Evolutionary conservation across 2,113 vertebrate genomes (phyloP), one percentile per base, ranked within the genome.

Genomic region (Erpornis zantholeuca): DNA sequence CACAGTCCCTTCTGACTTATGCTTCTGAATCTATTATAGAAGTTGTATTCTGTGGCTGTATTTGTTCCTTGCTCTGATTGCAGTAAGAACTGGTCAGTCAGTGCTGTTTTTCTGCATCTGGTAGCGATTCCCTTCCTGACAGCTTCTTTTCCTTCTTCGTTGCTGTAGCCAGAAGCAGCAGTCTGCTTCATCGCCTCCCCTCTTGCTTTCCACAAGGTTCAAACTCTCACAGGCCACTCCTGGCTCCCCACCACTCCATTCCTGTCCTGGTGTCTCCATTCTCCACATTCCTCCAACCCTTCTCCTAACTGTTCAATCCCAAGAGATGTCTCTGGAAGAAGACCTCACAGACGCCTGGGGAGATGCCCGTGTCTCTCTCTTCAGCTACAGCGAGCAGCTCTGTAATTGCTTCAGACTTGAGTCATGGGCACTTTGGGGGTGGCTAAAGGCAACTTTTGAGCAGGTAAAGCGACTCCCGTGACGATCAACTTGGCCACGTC

Each of bases 401-500:
- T 10, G 25, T 20, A 7, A 8, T 12, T 42, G 25, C 24, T 68
- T 57, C 69, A 36, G 25, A 3, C 15, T 25, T 28, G 36, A 64
- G 31, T 44, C 78, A 52, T 10, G 35, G 19, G 16, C 60, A 35
- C 16, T 10, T 64, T 45, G 16, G 1, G 42, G 57, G 61, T 25
- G 38, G 29, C 71, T 50, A 28, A 89, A 84, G 72, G 38, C 72
- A 53, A 12, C 38, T 77, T 87, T 17, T 17, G 75, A 38, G 29
- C 52, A 47, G 49, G 40, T 42, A 49, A 75, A 47, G 61, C 65
- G 56, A 52, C 20, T 60, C 57, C 10, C 6, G 11, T 6, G 25
- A 2, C 0, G 0, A 40, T 21, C 44, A 57, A 4, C 47, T 49
- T 18, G 5, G 45, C 68, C 31, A 10, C 27, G 16, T 18, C 66